Conservation (phyloP, 2,797 vertebrate genomes). For the Poecilia picta region DNA sequence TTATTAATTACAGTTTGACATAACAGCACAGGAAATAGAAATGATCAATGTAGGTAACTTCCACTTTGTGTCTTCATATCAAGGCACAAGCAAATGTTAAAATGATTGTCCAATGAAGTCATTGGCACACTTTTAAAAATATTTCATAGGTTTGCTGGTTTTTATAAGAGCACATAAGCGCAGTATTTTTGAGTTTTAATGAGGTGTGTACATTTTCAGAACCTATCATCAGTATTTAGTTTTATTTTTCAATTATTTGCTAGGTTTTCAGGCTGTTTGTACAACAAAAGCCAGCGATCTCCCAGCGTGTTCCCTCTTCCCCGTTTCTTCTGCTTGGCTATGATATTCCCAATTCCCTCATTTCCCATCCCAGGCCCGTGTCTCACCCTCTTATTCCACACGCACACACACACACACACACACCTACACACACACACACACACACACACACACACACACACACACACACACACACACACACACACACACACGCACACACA, state of each 20-base stretch:
- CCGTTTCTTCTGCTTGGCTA: slow-evolving; percentile 45
- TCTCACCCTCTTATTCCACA: slow-evolving; percentile 59
- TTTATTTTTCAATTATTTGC: slow-evolving; percentile 44
- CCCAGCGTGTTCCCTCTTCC: slow-evolving; percentile 32
- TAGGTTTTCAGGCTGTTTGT: slow-evolving; percentile 41
- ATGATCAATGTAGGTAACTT: background rate
- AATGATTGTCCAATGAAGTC: too few species aligned
- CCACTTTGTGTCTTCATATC: background rate
- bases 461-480: slow-evolving; percentile 38
- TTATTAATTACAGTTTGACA: too few species aligned
- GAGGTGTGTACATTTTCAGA: background rate
- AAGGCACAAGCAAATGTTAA: background rate
- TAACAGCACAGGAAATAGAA: too few species aligned
- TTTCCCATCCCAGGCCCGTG: slow-evolving; percentile 67
- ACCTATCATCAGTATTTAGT: slow-evolving; percentile 43
- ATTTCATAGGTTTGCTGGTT: background rate
- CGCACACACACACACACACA: slow-evolving; percentile 38
- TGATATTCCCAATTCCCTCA: slow-evolving; percentile 75
- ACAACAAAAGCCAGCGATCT: slow-evolving; percentile 23
- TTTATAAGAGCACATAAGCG: background rate
- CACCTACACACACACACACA: slow-evolving; percentile 44
- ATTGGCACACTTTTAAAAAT: background rate
- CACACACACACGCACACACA: background rate
- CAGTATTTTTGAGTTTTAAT: background rate
- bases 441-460: slow-evolving; percentile 41